Evolutionary conservation across 2,113 vertebrate genomes (phyloP), one percentile per base, ranked within the genome.

Genomic region (Mustela nigripes): DNA sequence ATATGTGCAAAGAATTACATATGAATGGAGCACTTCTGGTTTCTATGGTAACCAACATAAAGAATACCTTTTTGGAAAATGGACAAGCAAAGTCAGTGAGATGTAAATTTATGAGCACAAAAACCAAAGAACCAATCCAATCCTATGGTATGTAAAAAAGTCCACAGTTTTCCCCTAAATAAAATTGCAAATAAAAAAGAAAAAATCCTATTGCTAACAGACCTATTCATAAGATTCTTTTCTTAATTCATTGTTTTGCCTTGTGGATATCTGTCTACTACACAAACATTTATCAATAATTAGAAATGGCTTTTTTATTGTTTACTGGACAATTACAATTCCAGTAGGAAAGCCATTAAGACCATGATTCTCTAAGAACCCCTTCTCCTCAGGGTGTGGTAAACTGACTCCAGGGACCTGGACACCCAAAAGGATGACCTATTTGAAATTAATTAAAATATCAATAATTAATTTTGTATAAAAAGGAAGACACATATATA

Each of bases 11-110:
- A 93, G 97, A 97, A 78, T 76, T 88, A 96, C 48, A 86, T 79
- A 83, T 36, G 78, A 98, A 96, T 94, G 74, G 82, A 90, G 53
- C 80, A 96, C 91, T 97, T 97, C 87, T 83, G 94, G 98, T 98
- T 98, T 97, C 98, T 92, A 98, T 98, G 93, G 98, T 71, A 98
- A 98, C 97, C 67, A 94, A 86, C 89, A 93, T 95, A 97, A 97
- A 97, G 98, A 98, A 97, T 97, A 94, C 95, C 92, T 97, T 91
- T 95, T 96, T 90, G 85, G 91, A 98, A 93, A 98, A 98, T 89
- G 60, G 76, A 97, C 67, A 74, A 92, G 95, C 90, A 96, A 97
- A 98, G 96, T 97, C 97, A 90, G 95, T 63, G 24, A 96, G 89
- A 98, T 89, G 65, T 97, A 98, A 97, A 98, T 98, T 94, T 94